Conservation (phyloP, 1,140 invertebrate genomes). For the Bemisia tabaci region DNA sequence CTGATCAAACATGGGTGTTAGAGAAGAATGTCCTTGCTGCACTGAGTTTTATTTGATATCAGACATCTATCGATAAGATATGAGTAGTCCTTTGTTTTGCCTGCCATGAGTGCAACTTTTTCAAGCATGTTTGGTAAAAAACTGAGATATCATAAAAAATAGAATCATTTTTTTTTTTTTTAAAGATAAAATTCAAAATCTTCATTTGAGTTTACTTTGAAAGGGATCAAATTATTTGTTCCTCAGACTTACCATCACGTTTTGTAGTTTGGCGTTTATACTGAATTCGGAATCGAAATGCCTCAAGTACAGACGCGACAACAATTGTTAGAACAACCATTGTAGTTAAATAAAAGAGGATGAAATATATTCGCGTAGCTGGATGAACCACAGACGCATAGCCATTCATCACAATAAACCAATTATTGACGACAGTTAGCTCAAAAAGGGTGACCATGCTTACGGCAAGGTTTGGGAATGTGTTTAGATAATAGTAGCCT, state of each 20-base stretch:
- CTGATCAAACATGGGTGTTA: too few relatives aligned
- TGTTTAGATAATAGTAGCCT: constrained; percentile 79
- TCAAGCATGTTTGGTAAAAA: not conserved
- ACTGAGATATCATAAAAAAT: too few relatives aligned
- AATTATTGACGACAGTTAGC: constrained; percentile 80
- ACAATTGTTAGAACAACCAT: constrained; percentile 87
- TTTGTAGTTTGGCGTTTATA: constrained; percentile 69
- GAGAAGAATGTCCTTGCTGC: too few relatives aligned
- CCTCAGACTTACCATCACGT: constrained; percentile 68
- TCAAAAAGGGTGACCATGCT: constrained; percentile 77
- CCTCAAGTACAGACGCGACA: constrained; percentile 78
- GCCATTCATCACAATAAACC: constrained; percentile 86
- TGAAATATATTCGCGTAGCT: constrained; percentile 68
- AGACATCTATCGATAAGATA: too few relatives aligned
- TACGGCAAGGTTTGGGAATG: constrained; percentile 60
- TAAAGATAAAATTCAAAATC: too few relatives aligned
- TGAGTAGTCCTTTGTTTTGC: too few relatives aligned
- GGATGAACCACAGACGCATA: constrained; percentile 53
- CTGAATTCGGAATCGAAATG: constrained; percentile 79
- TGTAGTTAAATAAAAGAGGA: constrained; percentile 78
- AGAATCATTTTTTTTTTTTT: too few relatives aligned
- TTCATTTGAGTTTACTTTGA: too few relatives aligned
- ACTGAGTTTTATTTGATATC: too few relatives aligned
- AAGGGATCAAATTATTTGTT: too few relatives aligned
- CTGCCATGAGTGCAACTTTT: too few relatives aligned